Evolutionary conservation across 2,113 vertebrate genomes (phyloP), one percentile per base, ranked within the genome.

Genomic region (Neogobius melanostomus): DNA sequence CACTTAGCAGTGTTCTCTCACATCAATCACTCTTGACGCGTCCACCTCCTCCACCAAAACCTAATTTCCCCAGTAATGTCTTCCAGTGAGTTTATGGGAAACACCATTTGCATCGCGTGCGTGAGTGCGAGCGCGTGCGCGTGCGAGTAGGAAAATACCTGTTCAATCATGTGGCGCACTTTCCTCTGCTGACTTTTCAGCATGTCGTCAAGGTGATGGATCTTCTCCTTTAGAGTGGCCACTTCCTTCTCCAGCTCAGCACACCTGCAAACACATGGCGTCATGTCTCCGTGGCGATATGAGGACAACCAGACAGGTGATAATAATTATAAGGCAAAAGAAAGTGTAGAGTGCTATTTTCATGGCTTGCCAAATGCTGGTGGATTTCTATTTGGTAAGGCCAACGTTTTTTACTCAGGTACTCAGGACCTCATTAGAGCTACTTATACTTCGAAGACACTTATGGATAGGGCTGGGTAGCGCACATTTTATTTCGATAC

Each of bases 111-210:
- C 43, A 42, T 74, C 59, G 6, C 68, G 16, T 62, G 6, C 11
- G 42, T 59, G 44, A 44, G 6, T 15, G 28, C 53, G 57, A 21
- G 53, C 64, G 53, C 54, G 12, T 53, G 44, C 69, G 44, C 69
- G 48, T 46, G 21, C 36, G 44, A 49, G 28, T 12, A 43, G 54
- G 59, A 59, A 15, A 74, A 64, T 66, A 98, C 97, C 95, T 98
- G 96, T 84, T 97, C 95, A 0, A 98, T 98, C 96, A 97, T 98
- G 66, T 95, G 93, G 42, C 96, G 92, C n/a, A 98, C 93, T 87
- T 98, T 98, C 76, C 96, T 93, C 74, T 98, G 96, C 76, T 97
- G 96, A 82, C 96, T 94, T 77, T 95, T 96, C 1, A 96, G 79
- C 97, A 98, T 98, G 88, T 98, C 96, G 0, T 98, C 95, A 17